These are phyloP conservation scores for Varanus komodoensis DNA, from an alignment of 2,113 vertebrate species.

Conservation along the genomic window DNA sequence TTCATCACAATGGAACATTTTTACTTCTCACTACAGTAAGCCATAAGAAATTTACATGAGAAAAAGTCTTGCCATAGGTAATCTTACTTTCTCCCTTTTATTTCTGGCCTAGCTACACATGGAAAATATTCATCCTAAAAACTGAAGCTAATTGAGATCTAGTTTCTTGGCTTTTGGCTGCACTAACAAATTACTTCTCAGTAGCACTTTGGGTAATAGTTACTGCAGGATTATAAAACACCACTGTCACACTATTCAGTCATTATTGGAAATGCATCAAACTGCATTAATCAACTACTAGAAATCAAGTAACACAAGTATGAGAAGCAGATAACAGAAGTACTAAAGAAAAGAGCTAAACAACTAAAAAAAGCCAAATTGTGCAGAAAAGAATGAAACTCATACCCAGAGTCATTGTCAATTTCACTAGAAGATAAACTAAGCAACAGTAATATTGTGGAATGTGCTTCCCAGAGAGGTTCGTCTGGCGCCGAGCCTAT, in stretches of 20 bases:
- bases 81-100: background rate
- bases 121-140: background rate
- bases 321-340: background rate
- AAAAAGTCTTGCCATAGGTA: background rate
- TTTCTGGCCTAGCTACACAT: background rate
- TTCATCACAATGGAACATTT: background rate
- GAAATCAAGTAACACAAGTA: background rate
- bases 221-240: background rate
- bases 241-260: background rate
- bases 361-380: background rate
- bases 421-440: background rate
- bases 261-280: background rate
- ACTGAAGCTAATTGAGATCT: background rate
- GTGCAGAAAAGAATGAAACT: background rate
- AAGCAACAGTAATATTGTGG: background rate
- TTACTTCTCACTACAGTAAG: background rate
- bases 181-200: background rate
- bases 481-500: too few relatives aligned
- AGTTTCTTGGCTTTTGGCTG: background rate
- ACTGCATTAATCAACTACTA: background rate
- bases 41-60: background rate
- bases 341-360: background rate
- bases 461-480: too few relatives aligned
- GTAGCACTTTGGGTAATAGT: background rate
- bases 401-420: background rate